phyloP scores from a whole-genome alignment of 2,797 vertebrate genomes.

The Cygnus olor region DNA sequence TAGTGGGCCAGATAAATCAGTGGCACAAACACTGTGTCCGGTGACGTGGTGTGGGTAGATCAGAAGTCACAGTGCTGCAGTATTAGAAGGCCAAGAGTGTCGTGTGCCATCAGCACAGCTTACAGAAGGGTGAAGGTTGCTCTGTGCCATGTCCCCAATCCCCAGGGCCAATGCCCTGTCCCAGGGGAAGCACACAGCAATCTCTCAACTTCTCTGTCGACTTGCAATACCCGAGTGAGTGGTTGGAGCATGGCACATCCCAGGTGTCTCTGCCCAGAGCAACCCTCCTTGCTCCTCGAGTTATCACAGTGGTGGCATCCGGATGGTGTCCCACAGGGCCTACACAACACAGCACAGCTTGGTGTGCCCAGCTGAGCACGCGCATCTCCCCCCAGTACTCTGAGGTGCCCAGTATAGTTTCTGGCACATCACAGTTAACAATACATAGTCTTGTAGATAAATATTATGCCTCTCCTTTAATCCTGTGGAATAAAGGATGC shows the following conservation, averaged over 20 bases:
- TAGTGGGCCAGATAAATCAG: not conserved
- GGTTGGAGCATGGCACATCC: rapidly evolving
- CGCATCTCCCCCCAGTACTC: not conserved
- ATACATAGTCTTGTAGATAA: not conserved
- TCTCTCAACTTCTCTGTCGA: not conserved
- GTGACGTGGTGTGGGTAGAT: not conserved
- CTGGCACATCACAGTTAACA: not conserved
- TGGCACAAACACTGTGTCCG: too few relatives aligned
- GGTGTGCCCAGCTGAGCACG: not conserved
- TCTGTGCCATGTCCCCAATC: not conserved
- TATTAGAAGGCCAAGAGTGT: not conserved
- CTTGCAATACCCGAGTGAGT: too few relatives aligned
- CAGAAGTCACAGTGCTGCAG: not conserved
- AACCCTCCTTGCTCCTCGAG: not conserved
- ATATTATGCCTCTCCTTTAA: not conserved
- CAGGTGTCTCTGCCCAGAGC: not conserved
- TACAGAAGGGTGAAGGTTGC: not conserved
- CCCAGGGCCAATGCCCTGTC: not conserved
- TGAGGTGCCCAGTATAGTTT: not conserved
- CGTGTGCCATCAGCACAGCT: not conserved
- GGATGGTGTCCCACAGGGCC: not conserved
- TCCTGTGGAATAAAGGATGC: not conserved
- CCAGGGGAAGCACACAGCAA: not conserved
- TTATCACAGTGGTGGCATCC: not conserved
- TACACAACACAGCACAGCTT: not conserved